Percentiles rank a stretch among this genome's conserved stretches.
These are phyloP conservation scores for Coracopsis vasa DNA, from an alignment of 2,113 vertebrate species.

Conservation along the genomic window DNA sequence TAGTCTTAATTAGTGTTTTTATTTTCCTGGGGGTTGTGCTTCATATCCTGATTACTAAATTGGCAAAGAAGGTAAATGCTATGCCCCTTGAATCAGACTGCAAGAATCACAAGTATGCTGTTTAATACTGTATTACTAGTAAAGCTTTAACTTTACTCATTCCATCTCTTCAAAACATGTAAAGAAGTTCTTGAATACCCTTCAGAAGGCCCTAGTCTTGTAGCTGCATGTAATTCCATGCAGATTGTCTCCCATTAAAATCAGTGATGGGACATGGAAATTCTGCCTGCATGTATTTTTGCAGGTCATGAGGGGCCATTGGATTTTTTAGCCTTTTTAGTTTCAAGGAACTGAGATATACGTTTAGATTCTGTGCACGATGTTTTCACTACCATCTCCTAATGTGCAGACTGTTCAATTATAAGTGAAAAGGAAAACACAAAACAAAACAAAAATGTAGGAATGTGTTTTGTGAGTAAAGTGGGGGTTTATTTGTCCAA, in stretches of 20 bases:
- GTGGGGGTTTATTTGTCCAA: not conserved
- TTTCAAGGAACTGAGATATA: not conserved
- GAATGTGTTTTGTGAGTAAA: not conserved
- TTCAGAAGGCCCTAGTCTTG: not conserved
- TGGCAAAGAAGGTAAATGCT: not conserved
- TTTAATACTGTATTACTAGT: not conserved
- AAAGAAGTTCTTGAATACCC: not conserved
- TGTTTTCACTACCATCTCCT: not conserved
- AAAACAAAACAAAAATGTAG: not conserved
- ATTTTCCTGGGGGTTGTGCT: not conserved
- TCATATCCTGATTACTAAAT: not conserved
- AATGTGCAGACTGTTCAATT: not conserved
- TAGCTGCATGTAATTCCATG: not conserved
- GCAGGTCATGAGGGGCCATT: not conserved
- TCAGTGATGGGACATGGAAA: not conserved
- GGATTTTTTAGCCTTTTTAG: not conserved
- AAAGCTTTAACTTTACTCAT: slow-evolving; percentile 14
- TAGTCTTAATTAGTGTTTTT: slow-evolving; percentile 19
- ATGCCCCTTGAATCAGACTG: not conserved
- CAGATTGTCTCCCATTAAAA: not conserved
- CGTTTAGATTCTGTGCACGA: not conserved
- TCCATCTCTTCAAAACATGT: not conserved
- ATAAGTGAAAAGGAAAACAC: not conserved
- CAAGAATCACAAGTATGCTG: not conserved
- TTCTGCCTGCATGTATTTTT: not conserved